phyloP scores from a whole-genome alignment of 2,888 invertebrate species.

The Nemoura dubitans region DNA sequence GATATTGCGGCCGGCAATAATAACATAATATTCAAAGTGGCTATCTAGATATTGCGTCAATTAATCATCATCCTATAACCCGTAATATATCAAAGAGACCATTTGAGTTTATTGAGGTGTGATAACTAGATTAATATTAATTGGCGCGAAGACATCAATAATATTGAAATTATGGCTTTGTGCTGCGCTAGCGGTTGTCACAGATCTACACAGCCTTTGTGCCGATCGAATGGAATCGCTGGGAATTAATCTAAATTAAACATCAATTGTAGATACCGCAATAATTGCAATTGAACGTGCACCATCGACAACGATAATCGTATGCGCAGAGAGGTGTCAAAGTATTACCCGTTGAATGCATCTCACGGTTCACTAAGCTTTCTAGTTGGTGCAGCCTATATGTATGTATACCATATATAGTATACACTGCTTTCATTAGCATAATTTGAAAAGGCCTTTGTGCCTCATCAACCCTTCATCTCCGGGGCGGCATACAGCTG shows the following conservation, averaged over 20 bases:
- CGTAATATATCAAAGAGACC: not conserved
- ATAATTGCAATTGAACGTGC: not conserved
- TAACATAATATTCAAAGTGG: not conserved
- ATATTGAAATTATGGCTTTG: not conserved
- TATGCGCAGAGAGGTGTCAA: not conserved
- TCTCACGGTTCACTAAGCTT: not conserved
- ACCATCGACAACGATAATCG: not conserved
- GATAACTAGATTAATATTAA: not conserved
- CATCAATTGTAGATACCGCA: not conserved
- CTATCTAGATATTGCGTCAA: not conserved
- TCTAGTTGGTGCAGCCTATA: not conserved
- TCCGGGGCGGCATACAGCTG: not conserved
- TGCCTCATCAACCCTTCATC: not conserved
- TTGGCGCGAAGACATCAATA: not conserved
- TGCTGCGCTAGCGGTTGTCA: too few relatives aligned
- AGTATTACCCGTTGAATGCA: not conserved
- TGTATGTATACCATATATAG: too few relatives aligned
- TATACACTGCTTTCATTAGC: not conserved
- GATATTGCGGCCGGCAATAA: too few relatives aligned
- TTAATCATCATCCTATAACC: not conserved
- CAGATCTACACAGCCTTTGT: not conserved
- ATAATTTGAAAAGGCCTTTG: not conserved
- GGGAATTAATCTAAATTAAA: slow-evolving; percentile 25
- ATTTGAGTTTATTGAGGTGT: not conserved
- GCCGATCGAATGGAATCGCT: not conserved